Percentiles rank a stretch among this genome's conserved stretches.
phyloP scores from a whole-genome alignment of 2,113 vertebrate species.

The Oreotrochilus melanogaster region DNA sequence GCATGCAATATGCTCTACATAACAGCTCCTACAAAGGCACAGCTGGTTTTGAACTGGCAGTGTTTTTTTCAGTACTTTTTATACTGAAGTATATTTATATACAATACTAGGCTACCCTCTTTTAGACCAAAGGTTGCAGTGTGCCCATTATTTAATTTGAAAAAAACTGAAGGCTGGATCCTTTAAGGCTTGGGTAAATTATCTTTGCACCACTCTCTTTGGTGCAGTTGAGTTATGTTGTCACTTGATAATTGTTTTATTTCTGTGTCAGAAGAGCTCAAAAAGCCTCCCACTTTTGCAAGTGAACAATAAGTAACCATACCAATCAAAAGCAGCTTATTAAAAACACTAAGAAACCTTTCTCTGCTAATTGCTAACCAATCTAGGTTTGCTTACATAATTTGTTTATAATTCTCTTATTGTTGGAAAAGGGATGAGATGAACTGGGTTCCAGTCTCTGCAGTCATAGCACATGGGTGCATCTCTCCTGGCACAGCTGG shows the following conservation, averaged over 20 bases:
- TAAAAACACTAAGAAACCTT: neutral
- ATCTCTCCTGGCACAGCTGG: no score
- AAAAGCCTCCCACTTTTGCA: neutral
- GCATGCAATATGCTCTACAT: neutral
- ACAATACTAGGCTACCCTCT: neutral
- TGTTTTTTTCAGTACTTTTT: neutral
- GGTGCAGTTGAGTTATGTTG: neutral
- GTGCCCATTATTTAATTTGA: neutral
- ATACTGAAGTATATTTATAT: no score
- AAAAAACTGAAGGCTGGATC: neutral
- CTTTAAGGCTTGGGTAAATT: neutral
- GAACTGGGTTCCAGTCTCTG: neutral
- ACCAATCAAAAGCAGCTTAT: neutral
- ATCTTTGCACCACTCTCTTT: neutral
- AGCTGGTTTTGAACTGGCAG: neutral
- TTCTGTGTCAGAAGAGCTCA: neutral
- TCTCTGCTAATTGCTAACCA: neutral
- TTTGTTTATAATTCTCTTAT: neutral
- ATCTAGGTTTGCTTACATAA: rapidly evolving
- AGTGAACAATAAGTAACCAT: neutral
- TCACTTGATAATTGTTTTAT: neutral
- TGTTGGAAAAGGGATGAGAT: neutral
- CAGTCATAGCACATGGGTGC: neutral
- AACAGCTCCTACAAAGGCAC: neutral
- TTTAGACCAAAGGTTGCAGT: neutral